phyloP scores from a whole-genome alignment of 2,797 vertebrate species.

The Netta rufina region DNA sequence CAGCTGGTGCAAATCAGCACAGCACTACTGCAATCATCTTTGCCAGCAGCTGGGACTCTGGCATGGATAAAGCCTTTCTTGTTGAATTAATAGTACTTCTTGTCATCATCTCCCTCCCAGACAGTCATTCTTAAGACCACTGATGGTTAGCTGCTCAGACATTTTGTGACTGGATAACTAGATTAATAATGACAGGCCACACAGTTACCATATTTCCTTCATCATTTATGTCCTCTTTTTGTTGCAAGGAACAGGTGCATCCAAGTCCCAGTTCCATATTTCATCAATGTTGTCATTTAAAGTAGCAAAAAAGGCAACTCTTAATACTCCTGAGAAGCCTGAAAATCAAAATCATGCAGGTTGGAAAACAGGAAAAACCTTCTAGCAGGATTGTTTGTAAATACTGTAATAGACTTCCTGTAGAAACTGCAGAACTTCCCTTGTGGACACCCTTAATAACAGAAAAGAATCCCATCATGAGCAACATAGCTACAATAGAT shows the following conservation, averaged over 20 bases:
- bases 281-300: not conserved
- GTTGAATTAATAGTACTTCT: not conserved
- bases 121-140: not conserved
- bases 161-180: not conserved
- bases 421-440: not conserved
- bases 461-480: not conserved
- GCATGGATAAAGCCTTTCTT: not conserved
- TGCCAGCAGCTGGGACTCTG: not conserved
- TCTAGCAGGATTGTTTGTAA: not conserved
- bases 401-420: not conserved
- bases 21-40: not conserved
- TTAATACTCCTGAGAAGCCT: not conserved
- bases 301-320: not conserved
- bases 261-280: not conserved
- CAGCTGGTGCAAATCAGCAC: not conserved
- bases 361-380: not conserved
- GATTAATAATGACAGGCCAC: not conserved
- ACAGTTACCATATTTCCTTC: not conserved
- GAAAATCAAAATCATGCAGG: not conserved
- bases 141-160: not conserved
- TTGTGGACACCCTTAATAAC: not conserved
- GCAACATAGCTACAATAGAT: not conserved
- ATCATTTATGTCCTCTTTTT: not conserved
- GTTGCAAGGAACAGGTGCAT: not conserved
- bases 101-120: not conserved